A percentile compares a stretch with the other conserved stretches of the same genome.
Evolutionary conservation across 2,797 vertebrate species (phyloP).

Genomic region (Clarias pachynema): DNA sequence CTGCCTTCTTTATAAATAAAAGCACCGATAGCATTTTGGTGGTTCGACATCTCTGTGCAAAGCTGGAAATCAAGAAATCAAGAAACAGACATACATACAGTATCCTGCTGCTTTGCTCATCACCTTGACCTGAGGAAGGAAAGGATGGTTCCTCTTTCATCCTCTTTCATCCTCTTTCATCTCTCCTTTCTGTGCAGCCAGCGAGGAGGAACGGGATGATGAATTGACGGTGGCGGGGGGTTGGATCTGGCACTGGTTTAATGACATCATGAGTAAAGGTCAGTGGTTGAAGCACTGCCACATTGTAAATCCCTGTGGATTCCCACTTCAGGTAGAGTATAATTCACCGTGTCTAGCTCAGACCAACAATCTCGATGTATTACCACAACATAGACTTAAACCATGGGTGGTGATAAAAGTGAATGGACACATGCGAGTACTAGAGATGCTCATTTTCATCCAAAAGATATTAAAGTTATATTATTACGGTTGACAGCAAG

Average conservation of each 20-base stretch:
- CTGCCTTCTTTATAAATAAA: not conserved
- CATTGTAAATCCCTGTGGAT: constrained; percentile 34
- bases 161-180: not conserved
- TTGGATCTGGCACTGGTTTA: constrained; percentile 14
- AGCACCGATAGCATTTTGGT: not conserved
- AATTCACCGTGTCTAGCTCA: not conserved
- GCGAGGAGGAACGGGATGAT: constrained; percentile 16
- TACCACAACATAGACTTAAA: not conserved
- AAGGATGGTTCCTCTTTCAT: not conserved
- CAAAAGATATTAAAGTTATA: not conserved
- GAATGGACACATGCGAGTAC: not conserved
- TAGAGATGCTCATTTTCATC: not conserved
- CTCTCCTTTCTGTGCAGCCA: constrained; percentile 24
- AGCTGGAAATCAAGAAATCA: not conserved
- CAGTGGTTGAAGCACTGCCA: constrained; percentile 12
- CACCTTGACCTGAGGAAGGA: not conserved
- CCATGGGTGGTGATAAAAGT: not conserved
- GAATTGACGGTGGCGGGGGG: not conserved
- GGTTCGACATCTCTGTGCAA: not conserved
- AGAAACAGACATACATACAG: not conserved
- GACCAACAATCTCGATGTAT: not conserved
- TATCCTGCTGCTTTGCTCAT: not conserved
- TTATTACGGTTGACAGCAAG: constrained; percentile 15
- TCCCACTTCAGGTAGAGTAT: constrained; percentile 4
- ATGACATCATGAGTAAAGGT: constrained; percentile 48